Conservation (phyloP, 1,140 invertebrate genomes). For the Dufourea novaeangliae region DNA sequence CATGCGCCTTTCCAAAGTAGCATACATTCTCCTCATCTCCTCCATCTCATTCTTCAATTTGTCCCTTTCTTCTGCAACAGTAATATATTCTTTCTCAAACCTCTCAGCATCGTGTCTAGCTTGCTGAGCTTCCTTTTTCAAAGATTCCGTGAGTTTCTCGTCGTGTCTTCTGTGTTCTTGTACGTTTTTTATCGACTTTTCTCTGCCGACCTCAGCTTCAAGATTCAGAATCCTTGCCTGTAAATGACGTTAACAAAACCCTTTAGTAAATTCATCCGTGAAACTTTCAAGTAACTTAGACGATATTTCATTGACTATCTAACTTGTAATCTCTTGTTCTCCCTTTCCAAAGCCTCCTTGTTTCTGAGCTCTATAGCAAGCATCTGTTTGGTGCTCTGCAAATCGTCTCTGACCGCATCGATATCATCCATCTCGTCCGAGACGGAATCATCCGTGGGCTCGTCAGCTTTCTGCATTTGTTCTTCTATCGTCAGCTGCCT, state of each 20-base stretch:
- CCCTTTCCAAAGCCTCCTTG: slow-evolving; percentile 91
- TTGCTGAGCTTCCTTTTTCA: slow-evolving; percentile 89
- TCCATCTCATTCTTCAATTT: slow-evolving; percentile 89
- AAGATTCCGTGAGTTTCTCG: slow-evolving; percentile 80
- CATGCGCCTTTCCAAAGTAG: slow-evolving; percentile 86
- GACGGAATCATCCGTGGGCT: slow-evolving; percentile 83
- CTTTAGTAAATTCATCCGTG: neutral
- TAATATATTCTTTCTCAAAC: slow-evolving; percentile 89
- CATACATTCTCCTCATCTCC: slow-evolving; percentile 89
- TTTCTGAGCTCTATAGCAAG: slow-evolving; percentile 92
- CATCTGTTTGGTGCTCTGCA: slow-evolving; percentile 95
- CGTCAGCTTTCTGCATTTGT: slow-evolving; percentile 89
- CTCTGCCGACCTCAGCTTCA: slow-evolving; percentile 88
- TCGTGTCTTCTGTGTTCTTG: slow-evolving; percentile 84
- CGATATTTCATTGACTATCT: neutral
- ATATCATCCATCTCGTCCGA: slow-evolving; percentile 94
- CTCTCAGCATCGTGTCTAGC: slow-evolving; percentile 90
- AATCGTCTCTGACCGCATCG: slow-evolving; percentile 93
- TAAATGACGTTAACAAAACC: neutral
- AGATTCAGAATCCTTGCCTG: slow-evolving; percentile 89
- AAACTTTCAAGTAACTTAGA: neutral
- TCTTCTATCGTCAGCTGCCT: slow-evolving; percentile 94
- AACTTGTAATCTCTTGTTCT: slow-evolving; percentile 90
- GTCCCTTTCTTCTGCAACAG: slow-evolving; percentile 88
- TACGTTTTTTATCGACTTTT: slow-evolving; percentile 81